Evolutionary conservation across 2,113 vertebrate genomes (phyloP), one percentile per base, ranked within the genome.

Genomic region (Colinus virginianus): DNA sequence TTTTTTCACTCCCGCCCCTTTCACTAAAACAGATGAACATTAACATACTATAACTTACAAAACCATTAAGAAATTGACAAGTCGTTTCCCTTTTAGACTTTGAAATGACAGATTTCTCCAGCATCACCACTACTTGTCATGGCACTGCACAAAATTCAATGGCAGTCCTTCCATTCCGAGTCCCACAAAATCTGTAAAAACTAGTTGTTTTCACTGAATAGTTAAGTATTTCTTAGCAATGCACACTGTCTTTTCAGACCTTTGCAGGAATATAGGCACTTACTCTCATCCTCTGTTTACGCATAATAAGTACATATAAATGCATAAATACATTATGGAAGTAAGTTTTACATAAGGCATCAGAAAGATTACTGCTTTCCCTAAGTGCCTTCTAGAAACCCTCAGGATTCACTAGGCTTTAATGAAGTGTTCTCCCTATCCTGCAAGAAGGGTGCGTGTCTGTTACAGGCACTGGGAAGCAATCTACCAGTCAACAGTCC

Each of bases 361-460:
- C 13, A 19, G 56, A 75, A 77, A 75, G 43, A 66, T 20, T 23
- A 32, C 4, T n/a, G 34, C 30, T 42, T 38, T 42, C 49, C 38
- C 38, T n/a, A 7, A 21, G 7, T 3, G 15, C 40, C 49, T 76
- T 55, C 63, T n/a, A 30, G 25, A 76, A 74, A 26, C 13, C 32
- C 49, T 5, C 38, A 66, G n/a, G 20, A 76, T 64, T 48, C 56
- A 32, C 11, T 46, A 26, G 40, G 25, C 51, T 68, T 49, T 15
- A 22, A 49, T 6, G 48, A 58, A 49, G 28, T 0, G 2, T 26
- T 46, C 23, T 49, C 11, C 61, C 43, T 42, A 26, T 9, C 21
- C 46, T 63, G 22, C 5, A 38, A 1, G 12, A 25, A 40, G 7
- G 8, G 11, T 1, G 0, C 16, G 3, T 21, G 14, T 19, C 34